phyloP scores from a whole-genome alignment of 2,797 vertebrate species.

The Rhabdomys pumilio region DNA sequence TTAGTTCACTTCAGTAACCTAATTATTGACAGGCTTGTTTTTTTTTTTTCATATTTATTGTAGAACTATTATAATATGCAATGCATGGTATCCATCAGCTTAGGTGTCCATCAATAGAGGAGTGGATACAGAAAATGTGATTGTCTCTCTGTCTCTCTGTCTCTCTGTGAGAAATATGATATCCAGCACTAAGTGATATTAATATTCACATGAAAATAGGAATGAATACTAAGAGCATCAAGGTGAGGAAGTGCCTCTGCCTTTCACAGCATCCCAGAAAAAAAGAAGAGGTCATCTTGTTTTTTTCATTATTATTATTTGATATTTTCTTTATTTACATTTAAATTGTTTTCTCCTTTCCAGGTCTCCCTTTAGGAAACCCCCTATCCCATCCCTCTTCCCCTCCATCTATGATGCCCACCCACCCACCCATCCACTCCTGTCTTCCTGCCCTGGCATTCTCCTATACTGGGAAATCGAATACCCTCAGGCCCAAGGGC shows the following conservation, averaged over 20 bases:
- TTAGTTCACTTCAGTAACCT: not conserved
- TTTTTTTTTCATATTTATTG: not conserved
- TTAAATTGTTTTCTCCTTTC: too few species aligned
- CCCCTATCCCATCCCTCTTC: too few species aligned
- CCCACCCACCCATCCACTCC: too few species aligned
- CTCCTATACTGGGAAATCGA: too few species aligned
- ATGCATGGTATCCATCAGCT: not conserved
- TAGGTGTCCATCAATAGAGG: not conserved
- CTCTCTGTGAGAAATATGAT: not conserved
- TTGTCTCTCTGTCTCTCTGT: too few species aligned
- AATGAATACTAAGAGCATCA: not conserved
- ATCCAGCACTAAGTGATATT: not conserved
- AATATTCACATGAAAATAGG: not conserved
- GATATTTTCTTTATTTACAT: too few species aligned
- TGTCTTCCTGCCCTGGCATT: too few species aligned
- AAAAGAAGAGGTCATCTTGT: not conserved
- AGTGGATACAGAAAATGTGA: not conserved
- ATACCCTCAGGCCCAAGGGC: too few species aligned
- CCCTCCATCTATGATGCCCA: too few species aligned
- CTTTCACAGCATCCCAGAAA: constrained; percentile 30
- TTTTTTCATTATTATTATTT: too few species aligned
- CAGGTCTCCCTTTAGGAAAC: too few species aligned
- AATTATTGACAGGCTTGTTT: not conserved
- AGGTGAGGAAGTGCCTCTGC: not conserved
- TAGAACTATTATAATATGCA: not conserved